Conservation (phyloP, 2,888 invertebrate species). For the Petrolisthes cinctipes region DNA sequence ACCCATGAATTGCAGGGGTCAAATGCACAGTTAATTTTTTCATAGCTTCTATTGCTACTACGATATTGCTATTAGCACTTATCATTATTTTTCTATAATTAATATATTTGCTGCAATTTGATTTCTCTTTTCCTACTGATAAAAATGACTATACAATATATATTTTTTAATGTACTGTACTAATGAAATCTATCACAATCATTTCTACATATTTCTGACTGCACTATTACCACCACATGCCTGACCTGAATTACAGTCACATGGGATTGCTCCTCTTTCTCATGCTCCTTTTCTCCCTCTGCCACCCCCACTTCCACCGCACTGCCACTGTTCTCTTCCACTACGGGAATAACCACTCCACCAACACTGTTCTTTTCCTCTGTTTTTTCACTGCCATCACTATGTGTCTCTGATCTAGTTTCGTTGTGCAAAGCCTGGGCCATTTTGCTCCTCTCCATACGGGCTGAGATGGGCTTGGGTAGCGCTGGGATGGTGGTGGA, state of each 20-base stretch:
- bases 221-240: background rate
- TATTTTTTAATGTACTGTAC: too few species aligned
- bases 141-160: too few species aligned
- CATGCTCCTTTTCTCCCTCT: conserved; percentile 34
- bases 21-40: too few species aligned
- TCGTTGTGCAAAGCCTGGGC: conserved; percentile 20
- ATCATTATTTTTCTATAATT: too few species aligned
- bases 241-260: conserved; percentile 45
- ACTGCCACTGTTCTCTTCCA: conserved; percentile 8
- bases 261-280: conserved; percentile 37
- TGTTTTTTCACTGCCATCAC: background rate
- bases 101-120: too few species aligned
- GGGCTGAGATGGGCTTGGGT: conserved; percentile 58
- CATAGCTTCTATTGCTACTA: too few species aligned
- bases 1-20: too few species aligned
- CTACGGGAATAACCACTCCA: background rate
- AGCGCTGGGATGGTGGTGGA: conserved; percentile 44
- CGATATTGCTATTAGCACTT: too few species aligned
- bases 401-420: background rate
- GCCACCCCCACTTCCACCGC: background rate
- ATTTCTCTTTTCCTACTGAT: too few species aligned
- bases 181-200: too few species aligned
- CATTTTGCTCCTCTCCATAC: conserved; percentile 46
- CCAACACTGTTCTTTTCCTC: background rate
- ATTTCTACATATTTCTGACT: background rate